Conservation (phyloP, 1,140 invertebrate species). For the Zaprionus capensis region DNA sequence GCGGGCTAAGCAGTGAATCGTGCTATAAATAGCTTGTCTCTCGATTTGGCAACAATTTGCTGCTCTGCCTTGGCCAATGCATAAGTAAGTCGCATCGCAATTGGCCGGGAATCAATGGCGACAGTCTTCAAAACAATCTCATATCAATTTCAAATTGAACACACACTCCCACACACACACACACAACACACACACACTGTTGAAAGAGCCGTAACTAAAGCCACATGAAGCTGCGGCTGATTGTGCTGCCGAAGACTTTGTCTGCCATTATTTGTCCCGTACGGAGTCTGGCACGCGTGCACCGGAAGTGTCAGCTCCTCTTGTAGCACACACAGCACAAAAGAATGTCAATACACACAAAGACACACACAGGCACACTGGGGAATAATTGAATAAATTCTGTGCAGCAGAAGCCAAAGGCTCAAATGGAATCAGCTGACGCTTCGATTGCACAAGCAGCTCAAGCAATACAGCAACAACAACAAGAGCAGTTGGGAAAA, state of each 20-base stretch:
- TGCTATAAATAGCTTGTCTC: slow-evolving; percentile 32
- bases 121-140: slow-evolving; percentile 52
- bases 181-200: slow-evolving; percentile 22
- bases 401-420: slow-evolving; percentile 27
- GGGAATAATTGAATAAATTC: slow-evolving; percentile 56
- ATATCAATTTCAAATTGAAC: slow-evolving; percentile 69
- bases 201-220: background rate
- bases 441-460: slow-evolving; percentile 6
- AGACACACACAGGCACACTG: background rate
- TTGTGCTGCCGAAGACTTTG: background rate
- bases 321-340: slow-evolving; percentile 13
- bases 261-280: background rate
- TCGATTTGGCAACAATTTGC: slow-evolving; percentile 36
- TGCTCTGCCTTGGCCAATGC: slow-evolving; percentile 42
- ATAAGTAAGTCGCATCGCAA: slow-evolving; percentile 57
- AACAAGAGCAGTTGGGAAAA: background rate
- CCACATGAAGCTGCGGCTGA: background rate
- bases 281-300: slow-evolving; percentile 1
- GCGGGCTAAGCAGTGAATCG: slow-evolving; percentile 14
- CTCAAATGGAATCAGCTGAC: slow-evolving; percentile 10
- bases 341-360: slow-evolving; percentile 10
- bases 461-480: background rate
- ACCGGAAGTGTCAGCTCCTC: slow-evolving; percentile 24
- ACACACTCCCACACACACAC: slow-evolving; percentile 21
- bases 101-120: slow-evolving; percentile 50